These are phyloP conservation scores for Nibea albiflora DNA, from an alignment of 2,113 vertebrate genomes.

Conservation along the genomic window DNA sequence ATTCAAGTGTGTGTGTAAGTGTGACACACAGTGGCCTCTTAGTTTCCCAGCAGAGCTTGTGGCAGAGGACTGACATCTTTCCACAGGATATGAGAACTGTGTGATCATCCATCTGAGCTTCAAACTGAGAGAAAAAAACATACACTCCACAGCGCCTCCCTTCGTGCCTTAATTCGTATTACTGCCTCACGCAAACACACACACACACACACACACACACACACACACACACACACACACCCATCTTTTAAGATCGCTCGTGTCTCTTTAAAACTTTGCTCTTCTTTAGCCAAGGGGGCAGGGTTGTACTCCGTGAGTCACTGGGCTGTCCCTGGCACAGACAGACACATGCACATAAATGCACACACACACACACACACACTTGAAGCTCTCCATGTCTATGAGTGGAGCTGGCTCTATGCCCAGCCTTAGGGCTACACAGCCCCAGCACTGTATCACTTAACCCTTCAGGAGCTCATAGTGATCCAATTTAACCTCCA, in stretches of 20 bases:
- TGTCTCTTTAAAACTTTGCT: constrained; percentile 84
- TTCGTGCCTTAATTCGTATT: constrained; percentile 52
- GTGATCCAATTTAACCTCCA: constrained; percentile 57
- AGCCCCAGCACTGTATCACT: constrained; percentile 72
- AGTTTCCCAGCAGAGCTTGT: constrained; percentile 73
- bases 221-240: background rate
- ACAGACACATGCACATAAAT: constrained; percentile 66
- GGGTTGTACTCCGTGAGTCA: constrained; percentile 84
- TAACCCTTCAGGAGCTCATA: constrained; percentile 80
- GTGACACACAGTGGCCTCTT: constrained; percentile 56
- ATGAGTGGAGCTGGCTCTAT: constrained; percentile 81
- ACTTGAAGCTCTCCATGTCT: constrained; percentile 81
- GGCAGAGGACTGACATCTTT: constrained; percentile 77
- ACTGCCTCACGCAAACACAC: constrained; percentile 7
- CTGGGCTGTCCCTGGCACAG: constrained; percentile 87
- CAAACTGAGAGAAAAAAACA: constrained; percentile 52
- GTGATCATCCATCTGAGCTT: constrained; percentile 69
- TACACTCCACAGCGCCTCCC: constrained; percentile 74
- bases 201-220: background rate
- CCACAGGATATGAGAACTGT: constrained; percentile 77
- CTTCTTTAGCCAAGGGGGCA: constrained; percentile 77
- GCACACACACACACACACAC: constrained; percentile 53
- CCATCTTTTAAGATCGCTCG: constrained; percentile 26
- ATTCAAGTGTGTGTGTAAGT: constrained; percentile 36
- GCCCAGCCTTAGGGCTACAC: constrained; percentile 79